Base-by-base conservation (phyloP, 2,797 vertebrate species). In the Cheirogaleus major region DNA sequence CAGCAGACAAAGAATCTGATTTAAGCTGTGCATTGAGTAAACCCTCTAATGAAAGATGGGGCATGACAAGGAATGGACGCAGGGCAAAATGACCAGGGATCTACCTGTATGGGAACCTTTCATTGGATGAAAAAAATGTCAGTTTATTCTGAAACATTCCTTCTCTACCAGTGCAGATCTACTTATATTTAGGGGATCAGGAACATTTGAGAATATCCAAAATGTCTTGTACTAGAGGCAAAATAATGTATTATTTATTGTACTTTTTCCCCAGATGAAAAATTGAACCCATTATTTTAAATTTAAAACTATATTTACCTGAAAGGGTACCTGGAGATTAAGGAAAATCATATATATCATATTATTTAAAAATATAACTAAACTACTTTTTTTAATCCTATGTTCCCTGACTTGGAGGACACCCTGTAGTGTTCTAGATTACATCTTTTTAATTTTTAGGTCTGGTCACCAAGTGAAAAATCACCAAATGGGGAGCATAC, bases 301-400 rank as follows among this genome's bases (percentile, higher is more conserved):
- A 48, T 48, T 69, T 76, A 32, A 14, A 78, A 25, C 35, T 48
- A 22, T 20, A 67, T 85, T 85, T 50, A 80, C 8, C 43, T 69
- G 23, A 55, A n/a, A 69, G 35, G 12, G 38, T 75, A 1, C 78
- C 48, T 93, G 48, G 57, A 85, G 32, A 45, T 94, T 93, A 86
- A 82, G 32, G 32, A 89, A 93, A 93, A 69, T 69, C 7, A 25
- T 63, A 50, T 23, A 69, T 65, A 38, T 38, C 15, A 5, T 57
- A 32, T 30, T 84, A 76, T 35, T 81, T 4, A 59, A 80, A 78
- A 55, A 70, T 57, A 23, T 52, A 41, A 93, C 17, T 70, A 63
- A 52, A 13, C 63, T 63, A 6, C 20, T 76, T 79, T 79, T 79
- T 76, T 70, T 84, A 50, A 82, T 41, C 10, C 35, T 9, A 0